Base-by-base conservation (phyloP, 2,113 vertebrate genomes). In the Pseudorasbora parva region DNA sequence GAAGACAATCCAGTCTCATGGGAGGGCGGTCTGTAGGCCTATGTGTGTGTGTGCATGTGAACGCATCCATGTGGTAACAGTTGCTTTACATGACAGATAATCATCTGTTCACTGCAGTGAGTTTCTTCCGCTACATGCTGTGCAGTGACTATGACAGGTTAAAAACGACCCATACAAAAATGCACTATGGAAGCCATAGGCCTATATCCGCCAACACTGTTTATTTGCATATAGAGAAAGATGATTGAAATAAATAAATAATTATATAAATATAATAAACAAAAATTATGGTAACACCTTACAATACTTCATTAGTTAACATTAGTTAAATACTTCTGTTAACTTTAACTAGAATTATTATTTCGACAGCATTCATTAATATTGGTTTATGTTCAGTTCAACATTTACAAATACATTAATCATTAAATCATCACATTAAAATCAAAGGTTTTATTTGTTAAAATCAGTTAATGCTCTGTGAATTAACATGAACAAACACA, bases 1-100 rank as follows among this genome's bases (percentile, higher is more conserved):
- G 56, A 85, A 43, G 80, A 45, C 68, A 25, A 83, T 88, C 86
- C 54, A 83, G 23, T 77, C 72, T 78, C 69, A 37, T 66, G 45
- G 60, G 78, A 33, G 51, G 60, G 62, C 12, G 1, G 11, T 71
- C 6, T 33, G 14, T 62, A 21, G n/a, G n/a, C n/a, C n/a, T 49
- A 25, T 23, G 59, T 54, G 1, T 66, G 37, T 43, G 33, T 57
- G 47, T 15, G 37, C 72, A 54, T 43, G 74, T 30, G 72, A 11
- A 4, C 7, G 25, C 59, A 64, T 79, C 43, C 59, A 49, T 79
- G 77, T 79, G 59, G 77, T 47, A 79, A 66, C 43, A 79, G 41
- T 64, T 79, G 77, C 59, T 79, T 79, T 79, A 66, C 43, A 79
- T 66, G 77, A 66, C n/a, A 79, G 77, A 79, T 66, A 79, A 66